Evolutionary conservation across 2,888 invertebrate genomes (phyloP).

Genomic region (Pogonocherus hispidulus): DNA sequence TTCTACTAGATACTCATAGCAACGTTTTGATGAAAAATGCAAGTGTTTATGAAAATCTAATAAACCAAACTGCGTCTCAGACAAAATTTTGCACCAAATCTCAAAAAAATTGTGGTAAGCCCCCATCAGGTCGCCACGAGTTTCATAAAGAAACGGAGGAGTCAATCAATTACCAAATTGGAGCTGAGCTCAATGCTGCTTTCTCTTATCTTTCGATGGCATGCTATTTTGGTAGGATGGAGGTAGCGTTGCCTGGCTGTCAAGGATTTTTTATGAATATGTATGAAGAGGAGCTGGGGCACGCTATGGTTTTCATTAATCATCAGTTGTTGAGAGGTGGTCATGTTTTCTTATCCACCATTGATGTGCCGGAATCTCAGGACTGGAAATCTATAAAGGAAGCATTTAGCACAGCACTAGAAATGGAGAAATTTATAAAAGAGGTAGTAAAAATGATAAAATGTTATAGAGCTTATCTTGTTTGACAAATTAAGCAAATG

Average conservation of each 20-base stretch:
- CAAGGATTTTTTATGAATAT: constrained; percentile 69
- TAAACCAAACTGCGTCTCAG: constrained; percentile 2
- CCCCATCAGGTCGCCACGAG: constrained; percentile 52
- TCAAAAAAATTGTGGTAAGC: background rate
- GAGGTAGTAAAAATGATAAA: constrained; percentile 55
- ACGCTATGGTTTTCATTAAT: constrained; percentile 67
- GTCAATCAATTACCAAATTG: constrained; percentile 72
- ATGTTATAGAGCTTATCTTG: too few species aligned
- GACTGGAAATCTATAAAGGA: constrained; percentile 67
- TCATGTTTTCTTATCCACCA: constrained; percentile 61
- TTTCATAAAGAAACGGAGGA: constrained; percentile 70
- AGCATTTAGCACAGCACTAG: constrained; percentile 65
- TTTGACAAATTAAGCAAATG: too few species aligned
- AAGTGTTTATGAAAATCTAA: constrained; percentile 23
- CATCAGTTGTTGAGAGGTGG: constrained; percentile 70
- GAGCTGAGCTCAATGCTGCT: constrained; percentile 73
- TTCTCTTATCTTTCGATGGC: constrained; percentile 76
- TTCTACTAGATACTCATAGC: background rate
- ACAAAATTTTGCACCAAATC: constrained; percentile 22
- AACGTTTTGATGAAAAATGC: background rate
- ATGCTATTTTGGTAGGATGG: constrained; percentile 68
- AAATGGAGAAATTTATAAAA: constrained; percentile 63
- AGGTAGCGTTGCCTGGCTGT: constrained; percentile 68
- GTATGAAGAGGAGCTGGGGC: constrained; percentile 70
- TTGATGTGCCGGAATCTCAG: constrained; percentile 59